Percentiles rank a stretch among this genome's conserved stretches.
These are phyloP conservation scores for Adineta ricciae DNA, from an alignment of 2,888 invertebrate genomes.

Conservation along the genomic window DNA sequence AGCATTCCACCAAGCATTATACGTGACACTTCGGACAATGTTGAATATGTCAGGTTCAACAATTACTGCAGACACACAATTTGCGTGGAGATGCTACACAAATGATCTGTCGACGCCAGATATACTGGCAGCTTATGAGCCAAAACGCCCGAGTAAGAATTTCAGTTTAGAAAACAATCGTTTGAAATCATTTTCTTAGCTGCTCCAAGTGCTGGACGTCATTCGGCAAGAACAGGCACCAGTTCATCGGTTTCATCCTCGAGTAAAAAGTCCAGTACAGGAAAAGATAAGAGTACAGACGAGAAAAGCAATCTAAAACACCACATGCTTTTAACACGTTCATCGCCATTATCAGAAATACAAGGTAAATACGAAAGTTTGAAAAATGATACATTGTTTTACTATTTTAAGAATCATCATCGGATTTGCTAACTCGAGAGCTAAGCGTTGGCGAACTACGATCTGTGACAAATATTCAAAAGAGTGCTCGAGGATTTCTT, in stretches of 20 bases:
- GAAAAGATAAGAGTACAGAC: neutral
- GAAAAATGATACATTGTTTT: neutral
- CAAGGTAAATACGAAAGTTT: neutral
- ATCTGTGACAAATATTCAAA: conserved; percentile 39
- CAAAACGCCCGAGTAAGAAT: neutral
- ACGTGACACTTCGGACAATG: neutral
- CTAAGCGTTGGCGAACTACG: neutral
- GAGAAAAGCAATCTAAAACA: neutral
- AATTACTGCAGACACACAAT: neutral
- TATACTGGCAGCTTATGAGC: neutral
- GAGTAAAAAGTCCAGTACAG: neutral
- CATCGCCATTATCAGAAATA: neutral
- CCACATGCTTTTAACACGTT: neutral
- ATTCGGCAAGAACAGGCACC: neutral
- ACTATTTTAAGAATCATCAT: neutral
- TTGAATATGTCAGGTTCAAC: neutral
- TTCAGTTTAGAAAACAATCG: neutral
- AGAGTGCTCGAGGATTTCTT: conserved; percentile 42
- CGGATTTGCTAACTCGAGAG: neutral
- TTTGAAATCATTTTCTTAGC: neutral
- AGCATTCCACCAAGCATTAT: neutral
- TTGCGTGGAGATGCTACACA: conserved; percentile 5
- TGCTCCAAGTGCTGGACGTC: neutral
- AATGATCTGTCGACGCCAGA: neutral
- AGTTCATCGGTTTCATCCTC: neutral